Conservation (phyloP, 2,113 vertebrate species). For the Ahaetulla prasina region DNA sequence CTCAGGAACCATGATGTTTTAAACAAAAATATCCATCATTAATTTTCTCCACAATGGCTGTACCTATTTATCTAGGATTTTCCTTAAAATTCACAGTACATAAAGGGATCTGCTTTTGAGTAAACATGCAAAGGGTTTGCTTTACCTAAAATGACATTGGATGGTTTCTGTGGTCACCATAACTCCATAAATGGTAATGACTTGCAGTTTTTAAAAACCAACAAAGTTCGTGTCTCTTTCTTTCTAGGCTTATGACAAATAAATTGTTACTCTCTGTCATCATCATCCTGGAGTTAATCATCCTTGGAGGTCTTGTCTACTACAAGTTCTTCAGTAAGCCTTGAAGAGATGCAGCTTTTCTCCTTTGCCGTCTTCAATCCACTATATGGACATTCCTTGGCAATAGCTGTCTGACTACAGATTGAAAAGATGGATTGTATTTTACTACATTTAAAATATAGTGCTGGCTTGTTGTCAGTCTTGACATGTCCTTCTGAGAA, state of each 20-base stretch:
- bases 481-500: constrained; percentile 12
- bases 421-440: background rate
- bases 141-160: background rate
- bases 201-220: background rate
- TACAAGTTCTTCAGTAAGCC: constrained; percentile 86
- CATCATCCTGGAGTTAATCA: constrained; percentile 87
- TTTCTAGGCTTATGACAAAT: constrained; percentile 84
- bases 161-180: background rate
- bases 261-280: constrained; percentile 87
- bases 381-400: background rate
- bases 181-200: background rate
- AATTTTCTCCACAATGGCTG: background rate
- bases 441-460: constrained; percentile 1
- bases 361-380: background rate
- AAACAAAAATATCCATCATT: background rate
- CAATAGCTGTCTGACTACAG: background rate
- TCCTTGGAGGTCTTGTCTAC: constrained; percentile 89
- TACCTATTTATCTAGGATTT: background rate
- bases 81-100: background rate
- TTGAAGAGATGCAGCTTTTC: constrained; percentile 18
- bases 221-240: background rate
- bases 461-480: constrained; percentile 8
- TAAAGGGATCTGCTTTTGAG: background rate
- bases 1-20: background rate
- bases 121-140: background rate